Base-by-base conservation (phyloP, 1,140 invertebrate genomes). In the Zaprionus africanus region DNA sequence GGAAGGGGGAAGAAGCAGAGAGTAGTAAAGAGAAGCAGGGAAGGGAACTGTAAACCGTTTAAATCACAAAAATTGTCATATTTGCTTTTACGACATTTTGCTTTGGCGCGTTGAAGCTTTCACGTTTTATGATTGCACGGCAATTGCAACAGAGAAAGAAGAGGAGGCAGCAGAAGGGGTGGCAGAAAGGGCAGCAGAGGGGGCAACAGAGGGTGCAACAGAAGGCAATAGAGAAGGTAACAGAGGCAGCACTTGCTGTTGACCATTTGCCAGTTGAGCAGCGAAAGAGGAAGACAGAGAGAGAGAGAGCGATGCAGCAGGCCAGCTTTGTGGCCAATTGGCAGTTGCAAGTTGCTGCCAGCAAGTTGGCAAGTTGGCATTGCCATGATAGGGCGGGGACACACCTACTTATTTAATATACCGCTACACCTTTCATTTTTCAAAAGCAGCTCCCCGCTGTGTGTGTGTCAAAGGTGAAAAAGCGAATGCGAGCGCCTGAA, bases 371-470 rank as follows among this genome's bases (percentile, higher is more conserved):
- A n/a, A 46, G 71, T 69, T 69, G 58, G 76, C 62, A 76, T 70
- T 75, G 74, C 74, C 64, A 58, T 61, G 78, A 71, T 69, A 73
- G 54, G 65, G 22, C 2, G 22, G 2, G 22, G 71, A 68, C 69
- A 74, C 84, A 71, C 84, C 84, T 80, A 90, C 84, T 90, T 88
- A 90, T 88, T 88, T 90, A 88, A 88, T 90, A 88, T 81, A 90
- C 78, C 75, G 85, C 69, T 71, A 79, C 72, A 88, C 81, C 84
- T 88, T 88, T 88, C 85, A 90, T 88, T 88, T 88, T 66, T 77
- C 58, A 81, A 81, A 73, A 71, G 53, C 19, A 24, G n/a, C 5
- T 17, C 6, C n/a, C 41, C 41, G n/a, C 41, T 15, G n/a, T 38
- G 60, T 38, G 51, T 68, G 65, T 68, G 81, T 86, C 83, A 86